Base-by-base conservation (phyloP, 1,140 invertebrate genomes). In the Scaptomyza montana region DNA sequence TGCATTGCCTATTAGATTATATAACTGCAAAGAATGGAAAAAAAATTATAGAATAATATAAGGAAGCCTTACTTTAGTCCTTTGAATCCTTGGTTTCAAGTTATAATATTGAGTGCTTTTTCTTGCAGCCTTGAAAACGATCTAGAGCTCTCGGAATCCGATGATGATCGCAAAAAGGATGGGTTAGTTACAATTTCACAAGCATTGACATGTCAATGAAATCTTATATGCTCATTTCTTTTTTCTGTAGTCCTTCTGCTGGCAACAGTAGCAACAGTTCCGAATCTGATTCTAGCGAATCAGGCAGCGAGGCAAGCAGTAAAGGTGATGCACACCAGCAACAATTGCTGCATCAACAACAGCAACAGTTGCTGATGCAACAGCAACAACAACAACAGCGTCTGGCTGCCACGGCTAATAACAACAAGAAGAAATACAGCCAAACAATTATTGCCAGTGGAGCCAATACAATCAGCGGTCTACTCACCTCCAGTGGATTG, bases 121-220 rank as follows among this genome's bases (percentile, higher is more conserved):
- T 13, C 39, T 92, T 93, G 3, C 91, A 95, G 94, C 75, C 82
- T 95, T 60, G 93, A 92, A 66, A 92, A 93, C 77, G 94, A 95
- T 85, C 81, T 95, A 61, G 93, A 93, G 43, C 77, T 95, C 19
- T 95, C 94, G 6, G 94, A 94, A 61, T 95, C 94, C 65, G 94
- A 94, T 61, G 93, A 95, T 54, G 94, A 94, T 21, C 77, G 70
- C 49, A 92, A 90, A 50, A 93, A 93, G 60, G 91, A 92, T 39
- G 46, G 76, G 89, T 90, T 50, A 91, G 76, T 43, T 7, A 10
- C 43, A 67, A 39, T 47, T 25, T 39, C 10, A 47, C 16, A 30
- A n/a, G 30, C 30, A 64, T 2, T 46, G 6, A 2, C 21, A 21
- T n/a, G 5, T 5, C 13, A 21, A 21, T 9, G 5, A 47, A 41